Conservation (phyloP, 1,140 invertebrate genomes). For the Brachionus plicatilis region DNA sequence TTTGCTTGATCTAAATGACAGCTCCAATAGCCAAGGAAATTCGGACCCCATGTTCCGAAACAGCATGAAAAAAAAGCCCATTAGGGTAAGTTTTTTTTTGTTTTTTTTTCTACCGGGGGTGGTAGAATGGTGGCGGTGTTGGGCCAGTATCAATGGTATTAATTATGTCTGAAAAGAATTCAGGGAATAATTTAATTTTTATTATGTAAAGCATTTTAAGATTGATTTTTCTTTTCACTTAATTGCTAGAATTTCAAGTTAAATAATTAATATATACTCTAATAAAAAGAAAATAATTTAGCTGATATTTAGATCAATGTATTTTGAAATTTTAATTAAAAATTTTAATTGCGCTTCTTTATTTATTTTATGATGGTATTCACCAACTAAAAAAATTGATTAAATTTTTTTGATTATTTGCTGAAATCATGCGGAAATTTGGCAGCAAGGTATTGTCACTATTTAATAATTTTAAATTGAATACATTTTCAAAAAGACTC, state of each 20-base stretch:
- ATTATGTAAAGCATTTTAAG: background rate
- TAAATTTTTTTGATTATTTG: no score
- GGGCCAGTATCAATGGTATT: background rate
- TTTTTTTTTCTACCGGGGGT: background rate
- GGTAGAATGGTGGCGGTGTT: background rate
- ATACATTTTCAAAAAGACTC: background rate
- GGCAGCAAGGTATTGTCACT: no score
- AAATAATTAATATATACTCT: background rate
- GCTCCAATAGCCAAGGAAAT: conserved; percentile 7
- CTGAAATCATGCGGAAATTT: no score
- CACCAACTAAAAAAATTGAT: background rate
- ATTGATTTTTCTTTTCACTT: background rate
- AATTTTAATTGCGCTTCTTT: background rate
- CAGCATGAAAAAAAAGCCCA: background rate
- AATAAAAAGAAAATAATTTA: background rate
- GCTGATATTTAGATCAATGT: background rate
- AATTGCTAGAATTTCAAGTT: background rate
- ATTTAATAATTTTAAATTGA: background rate
- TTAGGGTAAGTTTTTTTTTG: background rate
- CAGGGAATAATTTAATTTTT: background rate
- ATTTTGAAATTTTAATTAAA: background rate
- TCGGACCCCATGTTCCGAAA: background rate
- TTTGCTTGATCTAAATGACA: background rate
- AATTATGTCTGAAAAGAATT: background rate
- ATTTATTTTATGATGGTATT: no score